Conservation (phyloP, 2,888 invertebrate genomes). For the Plusia festucae region DNA sequence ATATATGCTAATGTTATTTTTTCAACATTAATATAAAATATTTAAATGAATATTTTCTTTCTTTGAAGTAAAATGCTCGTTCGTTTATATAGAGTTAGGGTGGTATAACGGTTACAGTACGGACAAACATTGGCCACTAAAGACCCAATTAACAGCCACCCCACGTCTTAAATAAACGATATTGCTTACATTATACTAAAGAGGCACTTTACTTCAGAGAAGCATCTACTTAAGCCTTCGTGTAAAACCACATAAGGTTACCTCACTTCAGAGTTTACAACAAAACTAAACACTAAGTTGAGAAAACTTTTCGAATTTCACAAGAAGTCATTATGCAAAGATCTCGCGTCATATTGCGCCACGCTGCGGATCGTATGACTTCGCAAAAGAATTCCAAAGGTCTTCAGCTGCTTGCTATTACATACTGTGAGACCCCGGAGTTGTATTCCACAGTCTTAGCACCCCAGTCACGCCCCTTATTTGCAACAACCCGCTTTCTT, state of each 20-base stretch:
- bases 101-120: neutral
- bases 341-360: constrained; percentile 52
- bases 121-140: constrained; percentile 33
- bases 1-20: neutral
- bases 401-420: constrained; percentile 41
- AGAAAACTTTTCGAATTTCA: constrained; percentile 55
- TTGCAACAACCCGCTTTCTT: constrained; percentile 41
- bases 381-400: constrained; percentile 48
- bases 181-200: constrained; percentile 42
- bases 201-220: constrained; percentile 41
- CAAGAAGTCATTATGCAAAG: constrained; percentile 65
- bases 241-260: constrained; percentile 40
- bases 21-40: no score
- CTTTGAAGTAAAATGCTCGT: neutral
- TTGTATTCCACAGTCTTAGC: constrained; percentile 23
- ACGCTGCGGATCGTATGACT: neutral
- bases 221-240: constrained; percentile 36
- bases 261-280: constrained; percentile 37
- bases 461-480: constrained; percentile 48
- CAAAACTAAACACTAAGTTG: constrained; percentile 36
- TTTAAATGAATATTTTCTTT: no score
- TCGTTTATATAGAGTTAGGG: neutral
- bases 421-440: constrained; percentile 31
- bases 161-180: constrained; percentile 49
- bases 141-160: constrained; percentile 39